Evolutionary conservation across 2,888 invertebrate species (phyloP).

Genomic region (Cheilosia urbana): DNA sequence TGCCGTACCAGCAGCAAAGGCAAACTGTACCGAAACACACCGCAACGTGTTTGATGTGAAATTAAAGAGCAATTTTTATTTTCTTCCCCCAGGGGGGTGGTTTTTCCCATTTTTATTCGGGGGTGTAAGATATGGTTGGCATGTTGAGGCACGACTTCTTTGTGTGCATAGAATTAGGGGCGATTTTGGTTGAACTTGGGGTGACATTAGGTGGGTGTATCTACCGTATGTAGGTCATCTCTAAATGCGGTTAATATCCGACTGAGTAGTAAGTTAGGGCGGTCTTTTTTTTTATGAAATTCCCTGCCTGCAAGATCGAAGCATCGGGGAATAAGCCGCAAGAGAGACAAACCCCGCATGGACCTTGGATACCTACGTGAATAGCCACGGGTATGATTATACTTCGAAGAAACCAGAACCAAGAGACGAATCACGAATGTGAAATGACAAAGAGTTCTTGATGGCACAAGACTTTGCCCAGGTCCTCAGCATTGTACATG

Average conservation of each 20-base stretch:
- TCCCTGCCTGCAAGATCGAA: too few species aligned
- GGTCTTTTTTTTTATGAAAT: too few species aligned
- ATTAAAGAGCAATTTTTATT: constrained; percentile 48
- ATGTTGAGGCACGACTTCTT: constrained; percentile 45
- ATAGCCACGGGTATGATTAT: rapidly evolving
- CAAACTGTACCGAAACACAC: constrained; percentile 31
- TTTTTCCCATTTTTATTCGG: constrained; percentile 1
- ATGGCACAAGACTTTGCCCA: too few species aligned
- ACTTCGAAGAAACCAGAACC: too few species aligned
- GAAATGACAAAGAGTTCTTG: too few species aligned
- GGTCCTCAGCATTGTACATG: too few species aligned
- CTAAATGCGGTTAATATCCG: constrained; percentile 12
- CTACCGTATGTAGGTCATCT: constrained; percentile 52
- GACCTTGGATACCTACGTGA: too few species aligned
- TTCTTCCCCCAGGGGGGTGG: neutral
- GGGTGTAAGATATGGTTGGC: constrained; percentile 10
- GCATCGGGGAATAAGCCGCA: too few species aligned
- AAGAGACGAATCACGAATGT: too few species aligned
- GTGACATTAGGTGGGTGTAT: constrained; percentile 12
- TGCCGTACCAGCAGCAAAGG: constrained; percentile 4
- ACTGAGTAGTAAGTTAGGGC: constrained; percentile 11
- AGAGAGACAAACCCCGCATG: too few species aligned
- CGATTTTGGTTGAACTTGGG: constrained; percentile 37
- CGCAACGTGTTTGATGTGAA: constrained; percentile 53
- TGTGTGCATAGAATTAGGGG: constrained; percentile 41